A percentile compares a stretch with the other conserved stretches of the same genome.
Conservation (phyloP, 35 echinoderm and acorn worm genomes). For the Patiria miniata region DNA sequence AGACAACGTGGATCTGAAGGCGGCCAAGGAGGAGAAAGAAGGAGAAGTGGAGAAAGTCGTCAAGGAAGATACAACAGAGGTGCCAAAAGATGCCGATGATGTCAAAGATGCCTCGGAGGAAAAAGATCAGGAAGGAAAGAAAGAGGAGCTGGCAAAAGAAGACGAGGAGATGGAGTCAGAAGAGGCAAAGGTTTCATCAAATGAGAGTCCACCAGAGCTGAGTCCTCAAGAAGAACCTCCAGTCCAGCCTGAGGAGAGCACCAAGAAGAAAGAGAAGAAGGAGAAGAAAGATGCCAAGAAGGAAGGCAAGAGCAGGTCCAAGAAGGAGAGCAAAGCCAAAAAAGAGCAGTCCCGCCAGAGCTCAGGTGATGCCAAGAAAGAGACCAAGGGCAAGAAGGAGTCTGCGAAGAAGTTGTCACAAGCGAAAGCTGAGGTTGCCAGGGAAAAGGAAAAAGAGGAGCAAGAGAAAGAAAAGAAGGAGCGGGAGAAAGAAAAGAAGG, state of each 20-base stretch:
- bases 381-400: constrained; percentile 35
- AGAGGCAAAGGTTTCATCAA: constrained; percentile 29
- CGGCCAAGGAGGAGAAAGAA: constrained; percentile 35
- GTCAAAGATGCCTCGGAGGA: constrained; percentile 10
- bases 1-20: constrained; percentile 40
- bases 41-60: constrained; percentile 30
- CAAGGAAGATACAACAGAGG: constrained; percentile 57
- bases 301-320: constrained; percentile 35
- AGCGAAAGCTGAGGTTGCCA: constrained; percentile 1
- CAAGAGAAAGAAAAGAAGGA: constrained; percentile 51
- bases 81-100: constrained; percentile 29
- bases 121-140: constrained; percentile 2
- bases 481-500: constrained; percentile 22
- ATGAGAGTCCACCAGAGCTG: constrained; percentile 22
- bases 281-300: constrained; percentile 37
- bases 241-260: not conserved
- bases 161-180: constrained; percentile 27
- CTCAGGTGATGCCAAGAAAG: constrained; percentile 16
- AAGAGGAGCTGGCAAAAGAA: constrained; percentile 35
- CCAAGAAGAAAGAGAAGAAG: constrained; percentile 40
- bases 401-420: not conserved
- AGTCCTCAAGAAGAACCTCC: constrained; percentile 8
- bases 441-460: constrained; percentile 25
- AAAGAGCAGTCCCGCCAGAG: constrained; percentile 37
- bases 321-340: constrained; percentile 54